phyloP scores from a whole-genome alignment of 2,113 vertebrate genomes.

The Ahaetulla prasina region DNA sequence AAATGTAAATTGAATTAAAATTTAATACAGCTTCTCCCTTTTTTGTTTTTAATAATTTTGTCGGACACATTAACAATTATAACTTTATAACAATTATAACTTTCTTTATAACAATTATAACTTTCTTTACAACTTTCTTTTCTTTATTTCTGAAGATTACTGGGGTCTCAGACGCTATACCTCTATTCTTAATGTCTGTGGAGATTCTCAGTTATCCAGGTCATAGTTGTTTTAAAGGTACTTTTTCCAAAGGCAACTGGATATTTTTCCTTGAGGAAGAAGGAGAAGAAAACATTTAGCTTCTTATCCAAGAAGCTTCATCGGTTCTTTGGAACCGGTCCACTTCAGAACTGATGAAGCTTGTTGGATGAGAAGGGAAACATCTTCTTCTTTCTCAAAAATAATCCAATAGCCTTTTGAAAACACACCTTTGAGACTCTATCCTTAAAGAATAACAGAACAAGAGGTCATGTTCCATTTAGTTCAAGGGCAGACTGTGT shows the following conservation, averaged over 20 bases:
- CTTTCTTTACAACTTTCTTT: no score
- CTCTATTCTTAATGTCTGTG: neutral
- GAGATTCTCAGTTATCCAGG: neutral
- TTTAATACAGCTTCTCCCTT: neutral
- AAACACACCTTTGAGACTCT: no score
- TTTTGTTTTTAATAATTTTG: neutral
- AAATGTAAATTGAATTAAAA: neutral
- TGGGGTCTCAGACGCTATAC: neutral
- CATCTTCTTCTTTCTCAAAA: no score
- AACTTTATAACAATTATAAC: neutral
- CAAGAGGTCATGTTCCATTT: neutral
- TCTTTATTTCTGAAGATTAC: neutral
- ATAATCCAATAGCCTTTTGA: no score
- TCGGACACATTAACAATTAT: neutral
- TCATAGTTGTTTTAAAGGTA: neutral
- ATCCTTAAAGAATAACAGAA: neutral
- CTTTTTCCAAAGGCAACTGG: neutral
- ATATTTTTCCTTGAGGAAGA: no score
- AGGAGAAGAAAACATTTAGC: no score
- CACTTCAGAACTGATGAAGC: no score
- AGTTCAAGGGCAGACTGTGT: neutral
- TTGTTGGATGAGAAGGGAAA: no score
- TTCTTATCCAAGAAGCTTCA: no score
- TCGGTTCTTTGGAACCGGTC: no score
- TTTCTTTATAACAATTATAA: no score